Base-by-base conservation (phyloP, 2,797 vertebrate species). In the Anolis apletophallus region DNA sequence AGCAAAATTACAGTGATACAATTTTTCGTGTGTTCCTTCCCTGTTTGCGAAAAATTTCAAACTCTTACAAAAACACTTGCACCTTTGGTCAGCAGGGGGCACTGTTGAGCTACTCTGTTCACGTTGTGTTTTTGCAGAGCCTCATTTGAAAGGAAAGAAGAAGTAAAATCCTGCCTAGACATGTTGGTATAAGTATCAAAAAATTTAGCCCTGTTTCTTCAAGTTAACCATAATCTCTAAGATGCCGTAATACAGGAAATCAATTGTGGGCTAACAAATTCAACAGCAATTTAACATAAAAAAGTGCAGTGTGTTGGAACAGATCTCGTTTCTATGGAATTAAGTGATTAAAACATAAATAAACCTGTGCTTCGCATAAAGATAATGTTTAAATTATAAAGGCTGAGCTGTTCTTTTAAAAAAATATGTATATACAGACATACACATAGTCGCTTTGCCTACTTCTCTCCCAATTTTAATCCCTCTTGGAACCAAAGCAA, bases 31-130 rank as follows among this genome's bases (percentile, higher is more conserved):
- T n/a, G 34, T 40, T 1, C 5, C 46, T 77, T 55, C 12, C 21
- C 61, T 74, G 57, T 59, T 76, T 59, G 54, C 77, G 4, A 23
- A 1, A 46, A 46, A 69, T 84, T 84, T 1, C 68, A 3, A 50
- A 26, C 71, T 72, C 34, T 71, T 89, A 64, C 76, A 61, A 68
- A 23, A 1, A 82, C 2, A 14, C n/a, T n/a, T 1, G 21, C 6
- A 19, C n/a, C 16, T 52, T 57, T 0, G 0, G 84, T 93, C 99
- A 97, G 96, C 94, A 98, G 98, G 97, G 98, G 99, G 97, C 97
- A 98, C 94, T 98, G 97, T 99, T 98, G 98, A 96, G 98, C 98
- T 95, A 95, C 94, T 84, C 81, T 92, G 93, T 74, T 34, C 57
- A 29, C 40, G n/a, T 86, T 29, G 11, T 1, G 23, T 32, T 46